These are phyloP conservation scores for Acleris holmiana DNA, from an alignment of 2,888 invertebrate species.

Conservation along the genomic window DNA sequence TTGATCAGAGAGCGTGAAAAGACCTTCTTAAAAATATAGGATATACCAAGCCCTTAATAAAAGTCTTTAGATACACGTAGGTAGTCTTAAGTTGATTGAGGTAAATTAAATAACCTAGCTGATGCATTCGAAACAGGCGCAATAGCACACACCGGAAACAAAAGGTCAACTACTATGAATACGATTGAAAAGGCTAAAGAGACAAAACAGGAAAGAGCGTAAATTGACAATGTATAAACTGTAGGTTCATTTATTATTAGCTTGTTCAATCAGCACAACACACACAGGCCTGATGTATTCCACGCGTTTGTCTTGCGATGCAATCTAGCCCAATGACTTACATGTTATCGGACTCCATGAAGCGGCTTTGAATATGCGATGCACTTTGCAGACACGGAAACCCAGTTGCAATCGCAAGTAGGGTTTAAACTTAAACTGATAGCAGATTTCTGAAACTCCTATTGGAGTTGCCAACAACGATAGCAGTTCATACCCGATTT, in stretches of 20 bases:
- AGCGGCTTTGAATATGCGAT: conserved; percentile 40
- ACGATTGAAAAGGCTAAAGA: background rate
- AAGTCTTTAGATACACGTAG: too few species aligned
- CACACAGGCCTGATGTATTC: conserved; percentile 62
- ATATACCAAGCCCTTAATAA: too few species aligned
- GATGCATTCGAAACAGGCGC: too few species aligned
- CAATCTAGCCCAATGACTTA: conserved; percentile 48
- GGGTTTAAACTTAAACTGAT: background rate
- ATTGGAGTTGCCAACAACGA: background rate
- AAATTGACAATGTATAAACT: conserved; percentile 5
- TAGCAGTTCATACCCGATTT: background rate
- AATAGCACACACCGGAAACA: too few species aligned
- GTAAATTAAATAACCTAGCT: too few species aligned
- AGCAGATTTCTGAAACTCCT: background rate
- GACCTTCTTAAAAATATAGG: background rate
- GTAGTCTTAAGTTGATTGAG: too few species aligned
- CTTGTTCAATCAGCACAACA: conserved; percentile 44
- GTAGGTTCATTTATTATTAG: conserved; percentile 11
- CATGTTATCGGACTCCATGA: conserved; percentile 47
- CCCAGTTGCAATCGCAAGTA: conserved; percentile 14
- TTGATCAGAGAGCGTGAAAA: background rate
- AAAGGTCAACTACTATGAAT: background rate
- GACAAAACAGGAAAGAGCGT: conserved; percentile 11
- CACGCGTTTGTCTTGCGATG: conserved; percentile 49
- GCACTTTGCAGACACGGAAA: conserved; percentile 17